Evolutionary conservation across 2,888 invertebrate genomes (phyloP).

Genomic region (Cataglyphis rosenhaueri): DNA sequence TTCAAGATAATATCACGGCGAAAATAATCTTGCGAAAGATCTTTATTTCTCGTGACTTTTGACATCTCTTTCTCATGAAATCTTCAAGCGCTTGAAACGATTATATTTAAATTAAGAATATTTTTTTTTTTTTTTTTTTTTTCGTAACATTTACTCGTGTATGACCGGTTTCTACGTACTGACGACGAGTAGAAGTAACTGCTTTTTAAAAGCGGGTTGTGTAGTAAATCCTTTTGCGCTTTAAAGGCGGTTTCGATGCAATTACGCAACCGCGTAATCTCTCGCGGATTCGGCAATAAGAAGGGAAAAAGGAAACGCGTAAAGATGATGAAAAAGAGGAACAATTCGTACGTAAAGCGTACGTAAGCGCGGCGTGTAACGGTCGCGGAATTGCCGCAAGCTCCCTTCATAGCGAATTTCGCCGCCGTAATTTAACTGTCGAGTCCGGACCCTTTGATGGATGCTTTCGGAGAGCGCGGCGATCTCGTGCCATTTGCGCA

Average conservation of each 20-base stretch:
- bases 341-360: slow-evolving; percentile 34
- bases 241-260: slow-evolving; percentile 17
- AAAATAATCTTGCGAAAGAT: background rate
- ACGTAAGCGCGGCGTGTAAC: slow-evolving; percentile 28
- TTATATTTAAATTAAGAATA: slow-evolving; percentile 10
- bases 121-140: background rate
- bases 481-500: slow-evolving; percentile 38
- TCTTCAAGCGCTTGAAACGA: background rate
- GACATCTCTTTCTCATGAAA: background rate
- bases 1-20: background rate
- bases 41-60: background rate
- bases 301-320: slow-evolving; percentile 1
- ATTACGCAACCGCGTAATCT: slow-evolving; percentile 47
- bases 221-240: background rate
- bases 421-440: slow-evolving; percentile 44
- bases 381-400: slow-evolving; percentile 28
- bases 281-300: slow-evolving; percentile 40
- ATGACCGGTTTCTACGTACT: background rate
- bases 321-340: slow-evolving; percentile 20
- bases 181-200: slow-evolving; percentile 17
- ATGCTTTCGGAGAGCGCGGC: slow-evolving; percentile 27
- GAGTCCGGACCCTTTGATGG: slow-evolving; percentile 49
- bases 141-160: background rate
- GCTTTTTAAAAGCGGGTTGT: slow-evolving; percentile 45
- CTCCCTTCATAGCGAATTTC: slow-evolving; percentile 39